phyloP scores from a whole-genome alignment of 1,140 invertebrate species.

The Philopotamus ludificatus region DNA sequence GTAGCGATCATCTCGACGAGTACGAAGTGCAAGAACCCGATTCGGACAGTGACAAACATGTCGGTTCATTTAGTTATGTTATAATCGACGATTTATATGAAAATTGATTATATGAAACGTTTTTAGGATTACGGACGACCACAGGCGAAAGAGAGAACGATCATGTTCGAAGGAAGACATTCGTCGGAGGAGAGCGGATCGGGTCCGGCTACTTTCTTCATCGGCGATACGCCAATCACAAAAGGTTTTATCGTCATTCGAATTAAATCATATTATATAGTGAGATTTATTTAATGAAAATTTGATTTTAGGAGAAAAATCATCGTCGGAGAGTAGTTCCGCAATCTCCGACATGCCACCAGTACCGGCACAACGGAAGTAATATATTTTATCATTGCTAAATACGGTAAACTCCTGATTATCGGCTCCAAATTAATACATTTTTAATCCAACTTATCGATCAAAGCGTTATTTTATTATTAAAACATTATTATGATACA shows the following conservation, averaged over 20 bases:
- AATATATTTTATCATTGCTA: neutral
- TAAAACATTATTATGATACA: neutral
- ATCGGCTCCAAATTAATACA: neutral
- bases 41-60: slow-evolving; percentile 44
- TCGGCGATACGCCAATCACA: slow-evolving; percentile 54
- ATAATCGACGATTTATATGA: neutral
- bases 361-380: slow-evolving; percentile 37
- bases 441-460: neutral
- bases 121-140: slow-evolving; percentile 41
- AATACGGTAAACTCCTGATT: neutral
- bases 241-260: slow-evolving; percentile 43
- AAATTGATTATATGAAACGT: neutral
- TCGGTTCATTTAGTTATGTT: neutral
- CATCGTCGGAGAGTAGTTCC: slow-evolving; percentile 16
- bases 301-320: slow-evolving; percentile 31
- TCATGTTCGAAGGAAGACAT: slow-evolving; percentile 55
- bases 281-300: neutral
- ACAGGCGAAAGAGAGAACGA: slow-evolving; percentile 52
- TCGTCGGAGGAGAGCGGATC: slow-evolving; percentile 48
- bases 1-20: slow-evolving; percentile 52
- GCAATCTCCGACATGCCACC: slow-evolving; percentile 29
- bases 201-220: slow-evolving; percentile 52
- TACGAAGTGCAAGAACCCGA: slow-evolving; percentile 54
- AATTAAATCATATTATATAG: neutral
- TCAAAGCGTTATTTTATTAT: neutral